These are phyloP conservation scores for Dermatemys mawii DNA, from an alignment of 2,113 vertebrate genomes.

Conservation along the genomic window DNA sequence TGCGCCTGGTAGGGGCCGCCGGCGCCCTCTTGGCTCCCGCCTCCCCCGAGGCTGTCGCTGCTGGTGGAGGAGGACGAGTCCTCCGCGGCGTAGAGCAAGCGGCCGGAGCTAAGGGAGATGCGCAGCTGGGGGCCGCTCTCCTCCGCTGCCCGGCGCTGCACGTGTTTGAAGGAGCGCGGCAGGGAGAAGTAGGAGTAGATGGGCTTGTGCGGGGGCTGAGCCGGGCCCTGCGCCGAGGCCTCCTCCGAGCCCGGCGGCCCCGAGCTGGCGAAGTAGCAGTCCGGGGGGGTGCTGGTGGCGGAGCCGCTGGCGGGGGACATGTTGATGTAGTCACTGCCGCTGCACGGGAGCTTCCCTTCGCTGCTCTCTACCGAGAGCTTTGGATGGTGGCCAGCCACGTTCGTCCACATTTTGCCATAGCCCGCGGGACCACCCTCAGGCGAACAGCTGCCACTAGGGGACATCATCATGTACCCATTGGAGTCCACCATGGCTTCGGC, in stretches of 20 bases:
- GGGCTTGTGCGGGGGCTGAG: conserved; percentile 78
- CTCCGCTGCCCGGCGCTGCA: conserved; percentile 71
- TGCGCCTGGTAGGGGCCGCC: conserved; percentile 21
- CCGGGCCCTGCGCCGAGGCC: conserved; percentile 20
- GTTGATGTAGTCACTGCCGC: conserved; percentile 87
- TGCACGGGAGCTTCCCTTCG: conserved; percentile 80
- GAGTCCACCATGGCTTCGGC: conserved; percentile 80
- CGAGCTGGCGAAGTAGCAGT: conserved; percentile 78
- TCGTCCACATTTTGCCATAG: conserved; percentile 86
- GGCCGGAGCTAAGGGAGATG: conserved; percentile 78
- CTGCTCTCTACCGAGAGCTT: conserved; percentile 81
- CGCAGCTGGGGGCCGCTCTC: conserved; percentile 78
- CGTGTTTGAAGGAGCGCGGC: conserved; percentile 89
- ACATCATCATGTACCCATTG: conserved; percentile 94
- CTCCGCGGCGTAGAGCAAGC: conserved; percentile 79
- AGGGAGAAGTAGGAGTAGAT: conserved; percentile 87
- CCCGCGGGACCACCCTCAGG: conserved; percentile 77
- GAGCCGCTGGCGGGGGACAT: conserved; percentile 90
- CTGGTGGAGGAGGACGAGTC: conserved; percentile 88
- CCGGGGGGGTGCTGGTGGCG: conserved; percentile 85
- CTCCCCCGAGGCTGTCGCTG: conserved; percentile 87
- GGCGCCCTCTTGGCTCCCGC: conserved; percentile 30
- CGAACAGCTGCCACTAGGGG: conserved; percentile 88
- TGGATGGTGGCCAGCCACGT: conserved; percentile 76
- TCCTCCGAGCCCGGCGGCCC: conserved; percentile 58